Evolutionary conservation across 2,797 vertebrate species (phyloP), one percentile per base, ranked within the genome.

Genomic region (Lindbergichthys nudifrons): DNA sequence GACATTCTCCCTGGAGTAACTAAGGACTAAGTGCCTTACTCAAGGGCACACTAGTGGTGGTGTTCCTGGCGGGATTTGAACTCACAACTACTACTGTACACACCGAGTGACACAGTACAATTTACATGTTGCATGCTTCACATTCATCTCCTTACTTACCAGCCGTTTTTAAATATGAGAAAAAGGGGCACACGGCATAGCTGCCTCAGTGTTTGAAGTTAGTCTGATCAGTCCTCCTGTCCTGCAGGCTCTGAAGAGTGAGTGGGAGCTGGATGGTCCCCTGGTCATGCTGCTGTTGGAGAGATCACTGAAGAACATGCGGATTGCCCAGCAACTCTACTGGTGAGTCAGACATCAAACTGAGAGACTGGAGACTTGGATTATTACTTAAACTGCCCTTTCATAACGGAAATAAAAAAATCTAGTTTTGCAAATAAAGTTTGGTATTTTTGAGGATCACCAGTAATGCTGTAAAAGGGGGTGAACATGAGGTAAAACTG

Each of bases 201-300:
- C 5, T 56, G 18, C 42, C 5, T 59, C 58, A 16, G 12, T 39
- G 21, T 63, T 65, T 51, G 15, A 48, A 51, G 14, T 14, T 13
- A 12, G n/a, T 57, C 41, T 78, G 8, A 80, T 56, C 19, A 6
- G 1, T 52, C 41, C 0, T 53, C 2, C 3, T 77, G n/a, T 87
- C 47, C 21, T 54, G 30, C 85, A 98, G 97, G 95, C 96, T 39
- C 80, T 97, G 57, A 98, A 96, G 89, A 95, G 92, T 76, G 97
- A 98, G 86, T 97, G 97, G 96, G 93, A 90, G 66, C 82, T 97
- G 67, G 92, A 96, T 54, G 94, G 95, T 69, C 92, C 95, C 43
- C 86, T 98, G 75, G 94, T 96, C 75, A 93, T 91, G 68, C 88
- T 98, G 43, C 89, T 98, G 19, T 77, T 98, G 69, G 88, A 90